Evolutionary conservation across 2,797 vertebrate genomes (phyloP), one percentile per base, ranked within the genome.

Genomic region (Sebastes nivosus): DNA sequence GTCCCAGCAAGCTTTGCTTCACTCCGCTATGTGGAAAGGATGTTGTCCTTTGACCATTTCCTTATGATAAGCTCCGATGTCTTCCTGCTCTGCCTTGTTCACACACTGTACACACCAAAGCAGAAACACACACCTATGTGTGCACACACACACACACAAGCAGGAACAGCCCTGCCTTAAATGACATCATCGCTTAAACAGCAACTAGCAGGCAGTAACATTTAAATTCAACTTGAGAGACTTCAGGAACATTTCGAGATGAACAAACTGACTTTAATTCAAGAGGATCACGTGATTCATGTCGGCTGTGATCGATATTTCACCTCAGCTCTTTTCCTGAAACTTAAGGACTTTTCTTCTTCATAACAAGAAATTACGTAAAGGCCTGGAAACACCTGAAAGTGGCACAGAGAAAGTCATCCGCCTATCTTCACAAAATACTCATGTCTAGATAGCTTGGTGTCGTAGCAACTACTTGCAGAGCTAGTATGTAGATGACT

Each of bases 41-140:
- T 94, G 95, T 93, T 95, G 94, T 93, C 82, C 87, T 89, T 92
- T 92, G 86, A 91, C 95, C 91, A 94, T 94, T 96, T 96, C 95
- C 95, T 95, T 75, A 83, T 7, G 95, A 96, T 96, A 95, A 95
- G 93, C 60, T 24, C 50, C 12, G 54, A 92, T 83, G 92, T 91
- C 84, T 95, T 95, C 94, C 94, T 94, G 93, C 90, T 82, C 79
- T 36, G 66, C 67, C 82, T 83, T 75, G 87, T 90, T 92, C 93
- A 90, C 90, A 91, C 80, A 89, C 77, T 66, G 65, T 54, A 67
- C 68, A 73, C 77, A 80, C 46, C 61, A 46, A 34, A 72, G 38
- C 70, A 83, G 27, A 83, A 70, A 76, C 27, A 86, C 70, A 87
- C 66, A 60, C 16, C 68, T 22, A 65, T 46, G 32, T 20, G 4